These are phyloP conservation scores for Cheilosia scutellata DNA, from an alignment of 2,888 invertebrate genomes.

Conservation along the genomic window DNA sequence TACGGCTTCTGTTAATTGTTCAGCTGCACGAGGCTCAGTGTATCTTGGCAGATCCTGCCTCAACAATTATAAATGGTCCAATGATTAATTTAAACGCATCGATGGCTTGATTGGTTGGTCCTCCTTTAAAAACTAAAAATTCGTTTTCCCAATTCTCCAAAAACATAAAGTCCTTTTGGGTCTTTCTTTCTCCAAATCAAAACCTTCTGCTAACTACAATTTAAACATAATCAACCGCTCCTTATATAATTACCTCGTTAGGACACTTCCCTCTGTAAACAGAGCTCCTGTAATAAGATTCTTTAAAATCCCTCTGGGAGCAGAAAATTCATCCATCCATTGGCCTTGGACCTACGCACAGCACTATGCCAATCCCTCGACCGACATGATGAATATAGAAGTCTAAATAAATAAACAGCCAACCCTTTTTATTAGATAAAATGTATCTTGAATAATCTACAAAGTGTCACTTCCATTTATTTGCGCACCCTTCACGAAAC, in stretches of 20 bases:
- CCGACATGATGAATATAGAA: conserved; percentile 19
- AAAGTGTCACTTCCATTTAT: conserved; percentile 60
- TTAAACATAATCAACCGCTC: conserved; percentile 47
- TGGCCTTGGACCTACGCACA: conserved; percentile 15
- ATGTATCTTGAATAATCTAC: conserved; percentile 45
- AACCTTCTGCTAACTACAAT: conserved; percentile 44
- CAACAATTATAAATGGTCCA: too few relatives aligned
- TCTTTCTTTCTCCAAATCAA: neutral
- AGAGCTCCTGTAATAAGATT: conserved; percentile 4
- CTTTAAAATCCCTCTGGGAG: conserved; percentile 10
- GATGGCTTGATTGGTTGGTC: too few relatives aligned
- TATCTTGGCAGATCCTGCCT: too few relatives aligned
- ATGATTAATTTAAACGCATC: too few relatives aligned
- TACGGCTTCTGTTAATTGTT: too few relatives aligned
- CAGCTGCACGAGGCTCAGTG: too few relatives aligned
- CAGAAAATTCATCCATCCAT: neutral
- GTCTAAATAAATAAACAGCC: conserved; percentile 62
- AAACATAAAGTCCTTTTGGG: neutral
- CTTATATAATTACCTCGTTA: conserved; percentile 44
- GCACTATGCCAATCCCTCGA: neutral
- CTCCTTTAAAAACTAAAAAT: too few relatives aligned
- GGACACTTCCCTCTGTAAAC: conserved; percentile 23
- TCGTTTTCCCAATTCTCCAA: neutral
- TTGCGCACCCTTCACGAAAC: conserved; percentile 30
- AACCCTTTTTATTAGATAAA: conserved; percentile 66